Percentiles rank a stretch among this genome's conserved stretches.
These are phyloP conservation scores for Rhinopomastus cyanomelas DNA, from an alignment of 2,113 vertebrate genomes.

Conservation along the genomic window DNA sequence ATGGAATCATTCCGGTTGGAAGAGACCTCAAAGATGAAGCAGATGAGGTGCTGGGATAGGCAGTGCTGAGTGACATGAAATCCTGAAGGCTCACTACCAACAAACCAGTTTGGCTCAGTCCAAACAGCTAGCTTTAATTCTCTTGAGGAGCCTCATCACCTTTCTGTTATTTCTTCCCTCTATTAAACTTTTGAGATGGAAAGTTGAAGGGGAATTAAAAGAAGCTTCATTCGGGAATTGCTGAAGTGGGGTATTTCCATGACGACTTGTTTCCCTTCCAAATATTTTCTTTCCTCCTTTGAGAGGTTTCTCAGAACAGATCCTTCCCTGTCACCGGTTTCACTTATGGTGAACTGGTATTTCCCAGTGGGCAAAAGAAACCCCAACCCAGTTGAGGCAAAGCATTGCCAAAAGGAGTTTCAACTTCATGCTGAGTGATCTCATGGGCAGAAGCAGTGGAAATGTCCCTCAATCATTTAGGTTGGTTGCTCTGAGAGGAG, in stretches of 20 bases:
- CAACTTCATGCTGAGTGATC: neutral
- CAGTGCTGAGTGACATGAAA: neutral
- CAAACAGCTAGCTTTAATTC: neutral
- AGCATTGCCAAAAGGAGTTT: neutral
- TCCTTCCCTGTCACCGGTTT: neutral
- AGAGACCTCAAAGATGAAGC: neutral
- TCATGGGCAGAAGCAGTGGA: neutral
- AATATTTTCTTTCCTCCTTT: neutral
- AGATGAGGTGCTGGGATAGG: neutral
- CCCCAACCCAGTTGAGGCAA: neutral
- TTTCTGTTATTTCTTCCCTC: neutral
- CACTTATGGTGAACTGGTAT: neutral
- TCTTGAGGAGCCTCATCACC: neutral
- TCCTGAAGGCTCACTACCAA: neutral
- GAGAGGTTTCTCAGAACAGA: neutral
- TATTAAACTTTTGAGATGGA: neutral
- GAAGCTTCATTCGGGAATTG: neutral
- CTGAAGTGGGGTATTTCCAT: constrained; percentile 3
- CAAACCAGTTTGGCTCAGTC: neutral
- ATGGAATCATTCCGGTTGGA: too few relatives aligned
- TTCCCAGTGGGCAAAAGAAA: neutral
- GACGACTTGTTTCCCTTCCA: neutral
- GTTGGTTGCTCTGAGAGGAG: neutral
- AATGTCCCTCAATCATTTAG: neutral
- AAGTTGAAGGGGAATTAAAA: neutral